Evolutionary conservation across 92 coral and sea anemone species (phyloP), one percentile per base, ranked within the genome.

Genomic region (Phenganax subtilis): DNA sequence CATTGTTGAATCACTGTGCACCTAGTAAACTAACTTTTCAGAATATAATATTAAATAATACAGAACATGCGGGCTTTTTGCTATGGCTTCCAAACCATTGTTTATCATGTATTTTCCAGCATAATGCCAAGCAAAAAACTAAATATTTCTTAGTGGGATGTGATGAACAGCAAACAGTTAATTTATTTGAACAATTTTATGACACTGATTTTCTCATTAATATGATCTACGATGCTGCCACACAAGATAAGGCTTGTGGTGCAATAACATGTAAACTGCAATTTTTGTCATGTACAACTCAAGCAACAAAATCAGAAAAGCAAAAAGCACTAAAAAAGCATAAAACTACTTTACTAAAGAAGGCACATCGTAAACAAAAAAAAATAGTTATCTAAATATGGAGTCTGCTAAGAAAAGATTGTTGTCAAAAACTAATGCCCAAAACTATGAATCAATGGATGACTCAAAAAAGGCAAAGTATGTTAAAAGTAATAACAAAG

Each of bases 131-230:
- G 47, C 3, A 20, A 65, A 20, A 30, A 20, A 20, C 47, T 20
- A 65, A 65, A 65, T 65, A 65, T 65, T 65, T 65, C 47, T 20
- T 65, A 30, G 31, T 65, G 10, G 47, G 71, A 30, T 65, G 71
- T 17, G 27, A 65, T 65, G 0, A 65, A 65, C 29, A 65, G 47
- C 71, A 20, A 30, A 65, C 47, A 0, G 0, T 65, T 30, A 10
- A 65, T 30, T 65, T 65, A 10, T 65, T 65, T 65, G 71, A 65
- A 20, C 29, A 65, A 11, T 65, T 65, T 65, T 65, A 10, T 65
- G 71, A 30, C 47, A 30, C 47, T 20, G 71, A 65, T 20, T 30
- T 30, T 20, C 31, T 65, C 47, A 30, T 65, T 65, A 65, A 65
- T 30, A 65, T 20, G 47, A 65, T 65, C 11, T 65, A 30, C 0